phyloP scores from a whole-genome alignment of 2,797 vertebrate genomes.

The Gallirallus australis region DNA sequence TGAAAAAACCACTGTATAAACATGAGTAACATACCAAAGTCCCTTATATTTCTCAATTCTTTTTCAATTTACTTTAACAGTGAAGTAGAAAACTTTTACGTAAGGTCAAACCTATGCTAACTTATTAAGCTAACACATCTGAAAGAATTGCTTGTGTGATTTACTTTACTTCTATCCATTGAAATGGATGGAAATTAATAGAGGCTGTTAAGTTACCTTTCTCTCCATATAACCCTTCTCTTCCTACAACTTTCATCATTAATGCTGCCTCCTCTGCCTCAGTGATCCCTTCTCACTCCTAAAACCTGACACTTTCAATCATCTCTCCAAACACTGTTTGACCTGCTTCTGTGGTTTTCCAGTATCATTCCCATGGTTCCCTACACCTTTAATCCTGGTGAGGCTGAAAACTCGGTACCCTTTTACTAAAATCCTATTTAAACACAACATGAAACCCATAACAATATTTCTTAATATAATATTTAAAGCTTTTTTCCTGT shows the following conservation, averaged over 20 bases:
- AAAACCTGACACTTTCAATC: rapidly evolving
- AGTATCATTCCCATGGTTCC: neutral
- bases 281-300: neutral
- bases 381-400: neutral
- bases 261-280: neutral
- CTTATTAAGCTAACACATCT: neutral
- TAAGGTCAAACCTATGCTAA: neutral
- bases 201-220: neutral
- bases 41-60: neutral
- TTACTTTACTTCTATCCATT: neutral
- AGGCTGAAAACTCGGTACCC: neutral
- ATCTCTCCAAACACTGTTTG: neutral
- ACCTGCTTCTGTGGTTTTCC: neutral
- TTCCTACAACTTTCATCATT: neutral
- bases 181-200: neutral
- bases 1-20: neutral
- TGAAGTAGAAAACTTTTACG: neutral
- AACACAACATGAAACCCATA: neutral
- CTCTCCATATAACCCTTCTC: neutral
- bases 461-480: constrained; percentile 26
- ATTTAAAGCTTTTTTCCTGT: neutral
- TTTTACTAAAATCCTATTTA: neutral
- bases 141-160: neutral
- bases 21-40: neutral
- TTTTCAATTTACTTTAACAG: neutral